Conservation (phyloP, 2,113 vertebrate species). For the Trinectes maculatus region DNA sequence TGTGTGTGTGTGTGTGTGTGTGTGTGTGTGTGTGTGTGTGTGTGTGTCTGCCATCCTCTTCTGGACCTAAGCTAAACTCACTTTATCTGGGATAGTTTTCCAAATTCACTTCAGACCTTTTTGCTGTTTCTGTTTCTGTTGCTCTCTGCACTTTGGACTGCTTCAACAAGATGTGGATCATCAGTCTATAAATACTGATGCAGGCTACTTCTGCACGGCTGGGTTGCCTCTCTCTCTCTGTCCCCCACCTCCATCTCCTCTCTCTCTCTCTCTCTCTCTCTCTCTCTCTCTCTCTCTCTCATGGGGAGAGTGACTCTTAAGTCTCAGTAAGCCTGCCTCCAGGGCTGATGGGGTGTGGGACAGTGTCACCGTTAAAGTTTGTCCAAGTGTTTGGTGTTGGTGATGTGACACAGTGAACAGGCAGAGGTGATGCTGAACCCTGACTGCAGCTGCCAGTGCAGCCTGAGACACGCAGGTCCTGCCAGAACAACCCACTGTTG, state of each 20-base stretch:
- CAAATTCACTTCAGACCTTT: slow-evolving; percentile 12
- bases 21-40: no score
- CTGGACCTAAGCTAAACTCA: neutral
- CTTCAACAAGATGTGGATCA: slow-evolving; percentile 48
- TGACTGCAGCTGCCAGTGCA: slow-evolving; percentile 10
- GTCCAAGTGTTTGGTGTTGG: slow-evolving; percentile 49
- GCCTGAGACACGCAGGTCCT: slow-evolving; percentile 6
- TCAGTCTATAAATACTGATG: slow-evolving; percentile 65
- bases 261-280: slow-evolving; percentile 3
- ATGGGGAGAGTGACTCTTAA: slow-evolving; percentile 65
- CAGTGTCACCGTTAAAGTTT: slow-evolving; percentile 61
- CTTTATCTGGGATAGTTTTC: slow-evolving; percentile 1
- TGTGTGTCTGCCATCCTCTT: slow-evolving; percentile 1
- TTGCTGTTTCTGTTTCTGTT: slow-evolving; percentile 44
- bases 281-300: slow-evolving; percentile 16
- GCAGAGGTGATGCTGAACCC: slow-evolving; percentile 41
- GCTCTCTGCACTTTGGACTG: slow-evolving; percentile 36
- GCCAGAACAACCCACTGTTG: neutral
- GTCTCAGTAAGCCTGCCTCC: slow-evolving; percentile 64
- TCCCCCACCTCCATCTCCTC: slow-evolving; percentile 28
- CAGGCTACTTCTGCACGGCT: slow-evolving; percentile 47
- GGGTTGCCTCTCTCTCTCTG: slow-evolving; percentile 51
- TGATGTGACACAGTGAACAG: slow-evolving; percentile 17
- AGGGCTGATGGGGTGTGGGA: slow-evolving; percentile 51
- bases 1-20: no score